phyloP scores from a whole-genome alignment of 2,797 vertebrate species.

The Calcarius lapponicus region DNA sequence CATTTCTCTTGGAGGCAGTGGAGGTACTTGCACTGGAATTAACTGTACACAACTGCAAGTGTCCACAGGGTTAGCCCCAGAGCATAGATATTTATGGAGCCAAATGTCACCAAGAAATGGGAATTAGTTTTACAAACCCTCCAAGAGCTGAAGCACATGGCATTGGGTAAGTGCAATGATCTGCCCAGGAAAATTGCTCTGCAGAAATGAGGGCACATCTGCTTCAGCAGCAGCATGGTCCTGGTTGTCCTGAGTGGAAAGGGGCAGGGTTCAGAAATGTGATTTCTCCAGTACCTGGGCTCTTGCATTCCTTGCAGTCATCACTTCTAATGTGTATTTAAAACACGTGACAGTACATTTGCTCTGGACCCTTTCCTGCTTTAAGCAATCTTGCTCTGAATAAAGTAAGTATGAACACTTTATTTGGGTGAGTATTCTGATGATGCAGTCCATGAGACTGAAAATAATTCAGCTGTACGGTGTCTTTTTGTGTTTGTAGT shows the following conservation, averaged over 20 bases:
- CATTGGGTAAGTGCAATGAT: rapidly evolving
- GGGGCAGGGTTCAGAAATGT: not conserved
- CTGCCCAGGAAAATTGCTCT: not conserved
- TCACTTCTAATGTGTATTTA: not conserved
- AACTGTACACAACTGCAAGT: not conserved
- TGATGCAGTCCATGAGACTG: not conserved
- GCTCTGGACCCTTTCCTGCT: not conserved
- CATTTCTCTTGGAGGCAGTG: not conserved
- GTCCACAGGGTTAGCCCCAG: not conserved
- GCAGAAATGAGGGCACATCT: not conserved
- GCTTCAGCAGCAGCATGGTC: rapidly evolving
- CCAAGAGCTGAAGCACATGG: not conserved
- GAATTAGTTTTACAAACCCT: not conserved
- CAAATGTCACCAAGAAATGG: not conserved
- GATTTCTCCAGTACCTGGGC: not conserved
- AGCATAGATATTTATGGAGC: not conserved
- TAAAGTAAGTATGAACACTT: not conserved
- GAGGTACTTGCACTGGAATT: not conserved
- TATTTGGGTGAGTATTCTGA: not conserved
- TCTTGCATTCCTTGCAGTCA: not conserved
- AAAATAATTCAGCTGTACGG: not conserved
- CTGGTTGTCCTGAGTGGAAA: not conserved
- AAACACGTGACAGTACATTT: not conserved
- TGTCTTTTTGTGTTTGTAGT: not conserved
- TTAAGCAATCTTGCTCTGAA: not conserved